Evolutionary conservation across 2,113 vertebrate genomes (phyloP).

Genomic region (Zingel zingel): DNA sequence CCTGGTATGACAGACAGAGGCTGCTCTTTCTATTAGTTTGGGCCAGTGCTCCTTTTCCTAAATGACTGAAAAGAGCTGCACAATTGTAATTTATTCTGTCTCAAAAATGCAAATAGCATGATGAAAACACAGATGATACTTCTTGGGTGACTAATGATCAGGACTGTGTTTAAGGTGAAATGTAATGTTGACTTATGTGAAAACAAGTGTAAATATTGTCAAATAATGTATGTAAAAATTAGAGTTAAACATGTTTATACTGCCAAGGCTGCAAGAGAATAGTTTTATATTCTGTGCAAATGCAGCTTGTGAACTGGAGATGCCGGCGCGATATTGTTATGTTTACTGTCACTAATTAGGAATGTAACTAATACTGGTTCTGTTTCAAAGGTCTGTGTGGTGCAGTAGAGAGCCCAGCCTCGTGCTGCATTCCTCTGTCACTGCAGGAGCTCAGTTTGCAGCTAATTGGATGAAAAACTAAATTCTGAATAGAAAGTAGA

Average conservation of each 20-base stretch:
- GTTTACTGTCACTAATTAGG: conserved; percentile 65
- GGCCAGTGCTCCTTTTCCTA: conserved; percentile 64
- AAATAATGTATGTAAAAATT: background rate
- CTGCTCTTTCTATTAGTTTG: conserved; percentile 83
- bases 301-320: conserved; percentile 21
- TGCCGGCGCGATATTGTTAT: background rate
- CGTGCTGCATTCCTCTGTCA: conserved; percentile 46
- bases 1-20: conserved; percentile 81
- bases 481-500: background rate
- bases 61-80: conserved; percentile 22
- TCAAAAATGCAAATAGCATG: conserved; percentile 33
- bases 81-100: conserved; percentile 36
- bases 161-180: conserved; percentile 29
- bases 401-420: conserved; percentile 44
- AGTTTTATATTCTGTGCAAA: conserved; percentile 12
- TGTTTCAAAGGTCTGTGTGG: conserved; percentile 36
- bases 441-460: conserved; percentile 48
- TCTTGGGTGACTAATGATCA: conserved; percentile 33
- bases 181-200: background rate
- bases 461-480: conserved; percentile 74
- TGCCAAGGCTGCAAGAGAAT: background rate
- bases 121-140: background rate
- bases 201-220: conserved; percentile 21
- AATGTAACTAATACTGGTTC: conserved; percentile 41
- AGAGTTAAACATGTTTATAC: conserved; percentile 3